Evolutionary conservation across 2,797 vertebrate genomes (phyloP).

Genomic region (Champsocephalus gunnari): DNA sequence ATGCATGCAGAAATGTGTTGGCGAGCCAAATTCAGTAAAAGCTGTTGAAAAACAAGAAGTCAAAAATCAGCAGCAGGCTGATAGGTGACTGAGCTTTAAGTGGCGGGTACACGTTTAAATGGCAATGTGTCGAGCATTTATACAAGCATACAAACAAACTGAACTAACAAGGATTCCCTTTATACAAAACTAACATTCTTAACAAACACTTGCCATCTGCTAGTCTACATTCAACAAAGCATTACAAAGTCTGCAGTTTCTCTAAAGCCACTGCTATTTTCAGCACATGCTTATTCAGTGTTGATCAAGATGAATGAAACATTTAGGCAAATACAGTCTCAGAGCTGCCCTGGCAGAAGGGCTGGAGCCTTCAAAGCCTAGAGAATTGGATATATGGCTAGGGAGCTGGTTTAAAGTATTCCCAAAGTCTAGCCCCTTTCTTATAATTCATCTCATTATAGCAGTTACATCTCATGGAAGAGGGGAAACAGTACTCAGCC

Average conservation of each 20-base stretch:
- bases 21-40: neutral
- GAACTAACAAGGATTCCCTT: constrained; percentile 37
- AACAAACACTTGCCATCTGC: constrained; percentile 37
- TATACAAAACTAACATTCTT: constrained; percentile 29
- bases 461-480: constrained; percentile 55
- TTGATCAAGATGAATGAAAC: constrained; percentile 63
- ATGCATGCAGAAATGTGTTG: constrained; percentile 10
- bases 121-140: neutral
- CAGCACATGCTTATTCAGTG: constrained; percentile 2
- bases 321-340: constrained; percentile 38
- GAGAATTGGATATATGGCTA: constrained; percentile 60
- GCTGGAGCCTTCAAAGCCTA: constrained; percentile 47
- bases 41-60: neutral
- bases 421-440: constrained; percentile 63
- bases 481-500: constrained; percentile 37
- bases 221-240: constrained; percentile 9
- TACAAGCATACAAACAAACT: neutral
- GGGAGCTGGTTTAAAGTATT: constrained; percentile 60
- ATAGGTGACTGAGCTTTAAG: constrained; percentile 27
- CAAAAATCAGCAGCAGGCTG: constrained; percentile 31
- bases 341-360: constrained; percentile 49
- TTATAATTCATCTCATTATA: constrained; percentile 71
- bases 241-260: constrained; percentile 14
- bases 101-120: constrained; percentile 28
- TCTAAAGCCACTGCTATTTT: constrained; percentile 45